Evolutionary conservation across 2,888 invertebrate species (phyloP), one percentile per base, ranked within the genome.

Genomic region (Macrosoma leucophasiata): DNA sequence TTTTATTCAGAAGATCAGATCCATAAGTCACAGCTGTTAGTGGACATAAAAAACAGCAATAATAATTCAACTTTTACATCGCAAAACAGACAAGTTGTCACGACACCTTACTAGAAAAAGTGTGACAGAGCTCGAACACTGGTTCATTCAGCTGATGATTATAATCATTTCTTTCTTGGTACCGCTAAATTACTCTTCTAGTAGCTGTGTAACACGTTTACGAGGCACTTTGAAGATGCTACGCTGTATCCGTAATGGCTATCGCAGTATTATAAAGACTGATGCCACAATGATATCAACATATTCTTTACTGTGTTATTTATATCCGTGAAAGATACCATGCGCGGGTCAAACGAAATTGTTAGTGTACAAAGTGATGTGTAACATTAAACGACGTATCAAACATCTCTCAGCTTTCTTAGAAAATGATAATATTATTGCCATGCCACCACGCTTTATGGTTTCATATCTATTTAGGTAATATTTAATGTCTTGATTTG

Each of bases 181-280:
- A 77, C 81, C 77, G 81, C 81, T 79, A 82, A 78, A 81, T 78
- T 72, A 74, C 78, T 69, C 69, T 76, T 78, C 77, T 81, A 82
- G 81, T 78, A 78, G 82, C 78, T 63, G 69, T 68, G 71, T 68
- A 71, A 67, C 73, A 66, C 74, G 71, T 81, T 82, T 82, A 82
- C 72, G 79, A 79, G 73, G 71, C 62, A 74, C 75, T 79, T 79
- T 70, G 69, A 72, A 75, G 79, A 82, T 77, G 76, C 69, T 66
- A 69, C 72, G 62, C 66, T 75, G 69, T 72, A 68, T 66, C 70
- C 65, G 68, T 76, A 78, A 78, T 78, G 77, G 78, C 78, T 73
- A 76, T 76, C 71, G 74, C 73, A 73, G 76, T 77, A 79, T 81
- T 78, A 79, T 73, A 77, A 69, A 69, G 72, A 65, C 66, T 73